A percentile compares a stretch with the other conserved stretches of the same genome.
phyloP scores from a whole-genome alignment of 2,797 vertebrate species.

The Botia almorhae region DNA sequence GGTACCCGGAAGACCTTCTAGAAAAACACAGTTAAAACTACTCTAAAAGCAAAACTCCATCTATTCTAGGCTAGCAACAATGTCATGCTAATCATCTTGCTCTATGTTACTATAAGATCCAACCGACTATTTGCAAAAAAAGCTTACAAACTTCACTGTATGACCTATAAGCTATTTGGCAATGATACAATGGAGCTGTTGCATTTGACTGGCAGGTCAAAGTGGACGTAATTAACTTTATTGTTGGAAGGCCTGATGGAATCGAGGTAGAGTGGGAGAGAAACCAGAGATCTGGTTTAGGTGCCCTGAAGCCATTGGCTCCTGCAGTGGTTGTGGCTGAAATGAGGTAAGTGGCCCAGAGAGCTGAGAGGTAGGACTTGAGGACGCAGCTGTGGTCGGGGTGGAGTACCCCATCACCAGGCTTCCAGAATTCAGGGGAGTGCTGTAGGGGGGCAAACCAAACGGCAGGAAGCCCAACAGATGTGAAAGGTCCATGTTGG shows the following conservation, averaged over 20 bases:
- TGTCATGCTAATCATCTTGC: conserved; percentile 21
- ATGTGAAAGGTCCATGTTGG: conserved; percentile 95
- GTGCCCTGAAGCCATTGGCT: conserved; percentile 83
- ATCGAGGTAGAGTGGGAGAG: conserved; percentile 93
- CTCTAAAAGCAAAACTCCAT: conserved; percentile 54
- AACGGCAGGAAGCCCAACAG: conserved; percentile 93
- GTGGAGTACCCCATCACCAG: conserved; percentile 92
- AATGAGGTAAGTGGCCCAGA: conserved; percentile 67
- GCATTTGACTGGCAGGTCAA: conserved; percentile 27
- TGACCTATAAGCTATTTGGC: conserved; percentile 23
- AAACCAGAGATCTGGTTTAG: conserved; percentile 90
- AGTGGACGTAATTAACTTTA: conserved; percentile 48
- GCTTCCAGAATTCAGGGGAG: conserved; percentile 87
- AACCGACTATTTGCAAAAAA: conserved; percentile 23
- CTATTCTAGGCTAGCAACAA: conserved; percentile 44
- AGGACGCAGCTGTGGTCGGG: conserved; percentile 67
- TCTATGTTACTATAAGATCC: conserved; percentile 42
- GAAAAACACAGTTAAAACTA: conserved; percentile 51
- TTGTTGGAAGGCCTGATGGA: conserved; percentile 96
- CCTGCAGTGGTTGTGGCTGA: conserved; percentile 60
- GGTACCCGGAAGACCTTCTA: conserved; percentile 36
- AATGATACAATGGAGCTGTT: conserved; percentile 12
- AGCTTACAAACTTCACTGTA: conserved; percentile 6
- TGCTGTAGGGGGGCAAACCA: conserved; percentile 89
- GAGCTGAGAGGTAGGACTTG: conserved; percentile 71